These are phyloP conservation scores for Pseudomyrmex cubaensis DNA, from an alignment of 1,140 invertebrate species.

Conservation along the genomic window DNA sequence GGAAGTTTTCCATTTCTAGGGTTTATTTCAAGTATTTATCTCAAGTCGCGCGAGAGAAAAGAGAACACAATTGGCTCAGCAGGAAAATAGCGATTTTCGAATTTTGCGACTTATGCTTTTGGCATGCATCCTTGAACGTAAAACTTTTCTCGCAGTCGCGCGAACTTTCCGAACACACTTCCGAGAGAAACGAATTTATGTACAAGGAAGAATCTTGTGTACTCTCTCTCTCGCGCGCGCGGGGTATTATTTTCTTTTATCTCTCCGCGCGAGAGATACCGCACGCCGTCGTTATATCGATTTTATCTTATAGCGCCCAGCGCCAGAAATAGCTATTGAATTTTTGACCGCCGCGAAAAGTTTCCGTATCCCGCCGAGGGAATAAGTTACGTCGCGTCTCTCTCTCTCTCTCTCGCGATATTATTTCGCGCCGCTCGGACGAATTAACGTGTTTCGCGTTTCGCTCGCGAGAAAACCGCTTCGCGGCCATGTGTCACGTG, in stretches of 20 bases:
- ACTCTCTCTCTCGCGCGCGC: not conserved
- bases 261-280: constrained; percentile 42
- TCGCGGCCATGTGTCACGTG: not conserved
- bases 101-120: not conserved
- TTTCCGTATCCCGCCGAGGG: constrained; percentile 39
- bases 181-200: constrained; percentile 48
- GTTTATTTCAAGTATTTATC: not conserved
- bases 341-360: constrained; percentile 33
- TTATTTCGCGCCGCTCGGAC: not conserved
- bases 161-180: constrained; percentile 33
- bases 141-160: not conserved
- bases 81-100: constrained; percentile 17
- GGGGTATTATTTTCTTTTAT: constrained; percentile 56
- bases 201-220: not conserved
- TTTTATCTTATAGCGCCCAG: constrained; percentile 54
- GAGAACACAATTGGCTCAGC: not conserved
- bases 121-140: constrained; percentile 8
- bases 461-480: not conserved
- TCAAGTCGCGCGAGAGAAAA: not conserved
- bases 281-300: constrained; percentile 50
- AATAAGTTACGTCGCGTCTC: not conserved
- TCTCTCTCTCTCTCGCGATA: too few relatives aligned
- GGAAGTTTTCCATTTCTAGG: too few relatives aligned
- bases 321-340: constrained; percentile 56
- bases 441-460: constrained; percentile 23